phyloP scores from a whole-genome alignment of 37 sponge, comb jelly and placozoan genomes.

The Ianthella basta region DNA sequence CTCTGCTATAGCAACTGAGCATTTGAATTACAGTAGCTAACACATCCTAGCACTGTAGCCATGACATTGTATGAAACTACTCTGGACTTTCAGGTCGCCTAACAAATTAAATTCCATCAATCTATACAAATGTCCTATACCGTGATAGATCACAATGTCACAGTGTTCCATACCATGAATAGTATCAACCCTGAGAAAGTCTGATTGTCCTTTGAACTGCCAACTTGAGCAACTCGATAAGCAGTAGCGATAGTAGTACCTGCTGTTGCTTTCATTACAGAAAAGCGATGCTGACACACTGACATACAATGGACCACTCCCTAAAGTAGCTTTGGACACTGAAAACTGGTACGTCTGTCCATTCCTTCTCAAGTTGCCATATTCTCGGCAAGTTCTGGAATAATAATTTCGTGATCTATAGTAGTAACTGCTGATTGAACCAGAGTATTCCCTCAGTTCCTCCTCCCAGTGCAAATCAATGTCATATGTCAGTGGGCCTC shows the following conservation, averaged over 20 bases:
- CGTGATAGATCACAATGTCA: no score
- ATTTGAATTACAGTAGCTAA: no score
- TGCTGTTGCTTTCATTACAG: background rate
- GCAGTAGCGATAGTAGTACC: background rate
- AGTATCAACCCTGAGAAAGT: no score
- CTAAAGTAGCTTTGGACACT: background rate
- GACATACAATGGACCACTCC: slow-evolving; percentile 15
- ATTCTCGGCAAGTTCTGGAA: background rate
- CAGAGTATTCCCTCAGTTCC: background rate
- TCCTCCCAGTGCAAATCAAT: background rate
- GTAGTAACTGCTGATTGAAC: background rate
- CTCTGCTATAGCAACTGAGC: no score
- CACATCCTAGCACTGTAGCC: no score
- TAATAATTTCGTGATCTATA: background rate
- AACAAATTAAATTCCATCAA: no score
- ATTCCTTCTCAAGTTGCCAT: background rate
- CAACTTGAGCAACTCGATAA: no score
- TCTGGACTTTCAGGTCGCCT: no score
- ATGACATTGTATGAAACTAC: no score
- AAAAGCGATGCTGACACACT: background rate
- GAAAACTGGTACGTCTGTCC: background rate
- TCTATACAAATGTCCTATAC: no score
- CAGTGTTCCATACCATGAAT: no score
- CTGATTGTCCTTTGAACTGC: no score
- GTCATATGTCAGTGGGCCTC: background rate